A percentile compares a stretch with the other conserved stretches of the same genome.
Evolutionary conservation across 2,888 invertebrate genomes (phyloP).

Genomic region (Drosophila quinaria): DNA sequence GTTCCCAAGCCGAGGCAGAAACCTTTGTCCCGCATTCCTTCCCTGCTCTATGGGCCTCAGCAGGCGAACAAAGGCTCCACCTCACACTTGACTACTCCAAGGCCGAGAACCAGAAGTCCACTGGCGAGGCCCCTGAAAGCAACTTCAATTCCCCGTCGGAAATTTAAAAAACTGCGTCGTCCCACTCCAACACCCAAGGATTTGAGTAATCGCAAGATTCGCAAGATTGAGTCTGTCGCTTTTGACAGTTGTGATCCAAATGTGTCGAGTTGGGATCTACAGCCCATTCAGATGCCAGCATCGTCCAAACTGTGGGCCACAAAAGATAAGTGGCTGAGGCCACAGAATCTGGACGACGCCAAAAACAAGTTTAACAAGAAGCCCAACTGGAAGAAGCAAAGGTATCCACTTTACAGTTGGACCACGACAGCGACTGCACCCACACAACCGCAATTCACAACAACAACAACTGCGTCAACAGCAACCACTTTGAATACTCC

Average conservation of each 20-base stretch:
- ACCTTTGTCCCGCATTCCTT: conserved; percentile 30
- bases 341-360: conserved; percentile 11
- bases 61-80: neutral
- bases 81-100: neutral
- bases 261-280: neutral
- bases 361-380: conserved; percentile 38
- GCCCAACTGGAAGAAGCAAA: conserved; percentile 37
- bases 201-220: conserved; percentile 59
- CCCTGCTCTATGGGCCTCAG: conserved; percentile 28
- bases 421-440: neutral
- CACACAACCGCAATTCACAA: conserved; percentile 6
- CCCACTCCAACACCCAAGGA: conserved; percentile 43
- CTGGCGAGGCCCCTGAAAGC: neutral
- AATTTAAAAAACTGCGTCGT: conserved; percentile 14
- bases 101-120: neutral
- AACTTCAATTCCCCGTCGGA: neutral
- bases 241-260: neutral
- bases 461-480: conserved; percentile 18
- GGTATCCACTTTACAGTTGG: conserved; percentile 10
- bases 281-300: conserved; percentile 2
- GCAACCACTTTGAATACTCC: neutral
- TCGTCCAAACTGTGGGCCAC: conserved; percentile 22
- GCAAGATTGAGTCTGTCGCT: conserved; percentile 51
- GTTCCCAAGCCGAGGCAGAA: conserved; percentile 22
- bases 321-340: conserved; percentile 49